A percentile compares a stretch with the other conserved stretches of the same genome.
Conservation (phyloP, 2,113 vertebrate genomes). For the Sinocyclocheilus grahami region DNA sequence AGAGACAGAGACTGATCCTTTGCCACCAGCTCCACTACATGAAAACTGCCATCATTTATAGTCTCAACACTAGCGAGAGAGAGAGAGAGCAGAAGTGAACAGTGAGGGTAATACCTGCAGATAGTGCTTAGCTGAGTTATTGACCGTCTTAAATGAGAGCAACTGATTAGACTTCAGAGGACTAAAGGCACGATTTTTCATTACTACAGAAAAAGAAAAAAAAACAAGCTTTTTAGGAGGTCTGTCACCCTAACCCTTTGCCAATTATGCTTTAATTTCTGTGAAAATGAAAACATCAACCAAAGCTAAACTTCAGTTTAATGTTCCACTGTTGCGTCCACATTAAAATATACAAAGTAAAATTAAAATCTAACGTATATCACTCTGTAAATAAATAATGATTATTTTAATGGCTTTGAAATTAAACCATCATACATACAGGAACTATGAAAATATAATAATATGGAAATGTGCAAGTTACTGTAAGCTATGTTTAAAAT, state of each 20-base stretch:
- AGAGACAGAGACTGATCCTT: constrained; percentile 91
- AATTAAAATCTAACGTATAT: not conserved
- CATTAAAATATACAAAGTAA: not conserved
- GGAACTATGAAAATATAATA: not conserved
- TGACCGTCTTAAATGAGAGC: not conserved
- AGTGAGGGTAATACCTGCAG: not conserved
- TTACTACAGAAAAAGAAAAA: not conserved
- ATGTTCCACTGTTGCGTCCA: not conserved
- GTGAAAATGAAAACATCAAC: not conserved
- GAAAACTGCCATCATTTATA: constrained; percentile 96
- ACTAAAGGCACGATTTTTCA: not conserved
- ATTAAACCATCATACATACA: not conserved
- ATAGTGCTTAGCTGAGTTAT: not conserved
- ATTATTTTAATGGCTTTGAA: not conserved
- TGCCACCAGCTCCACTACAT: constrained; percentile 90
- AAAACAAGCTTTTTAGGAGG: not conserved
- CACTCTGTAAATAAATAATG: not conserved
- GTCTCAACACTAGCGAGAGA: constrained; percentile 86
- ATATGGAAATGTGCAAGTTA: too few relatives aligned
- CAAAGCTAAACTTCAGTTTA: not conserved
- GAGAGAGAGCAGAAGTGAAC: not conserved
- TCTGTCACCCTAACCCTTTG: not conserved
- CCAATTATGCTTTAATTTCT: not conserved
- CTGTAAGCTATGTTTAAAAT: too few relatives aligned
- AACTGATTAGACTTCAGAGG: not conserved